Percentiles rank a stretch among this genome's conserved stretches.
Evolutionary conservation across 2,888 invertebrate species (phyloP).

Genomic region (Drymonia ruficornis): DNA sequence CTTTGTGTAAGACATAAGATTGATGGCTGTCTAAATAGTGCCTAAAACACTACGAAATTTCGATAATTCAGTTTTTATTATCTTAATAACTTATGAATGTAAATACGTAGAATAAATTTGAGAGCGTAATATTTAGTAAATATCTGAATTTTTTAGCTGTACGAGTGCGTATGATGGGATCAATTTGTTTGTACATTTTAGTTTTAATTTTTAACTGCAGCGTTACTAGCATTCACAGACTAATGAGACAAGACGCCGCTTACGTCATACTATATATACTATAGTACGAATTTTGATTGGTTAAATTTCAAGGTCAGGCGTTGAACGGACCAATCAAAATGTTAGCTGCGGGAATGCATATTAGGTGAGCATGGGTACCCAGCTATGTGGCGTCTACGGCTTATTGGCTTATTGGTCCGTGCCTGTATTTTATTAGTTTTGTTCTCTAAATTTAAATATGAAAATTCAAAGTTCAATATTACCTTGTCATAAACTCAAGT

Average conservation of each 20-base stretch:
- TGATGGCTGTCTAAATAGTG: constrained; percentile 85
- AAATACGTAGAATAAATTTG: constrained; percentile 66
- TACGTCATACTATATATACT: too few species aligned
- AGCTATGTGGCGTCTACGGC: too few species aligned
- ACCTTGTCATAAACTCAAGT: constrained; percentile 18
- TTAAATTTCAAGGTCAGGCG: too few species aligned
- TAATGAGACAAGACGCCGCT: too few species aligned
- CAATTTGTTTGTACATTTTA: constrained; percentile 70
- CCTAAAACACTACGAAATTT: constrained; percentile 84
- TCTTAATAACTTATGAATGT: constrained; percentile 73
- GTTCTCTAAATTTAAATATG: constrained; percentile 8
- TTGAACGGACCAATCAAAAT: too few species aligned
- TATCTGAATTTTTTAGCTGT: constrained; percentile 64
- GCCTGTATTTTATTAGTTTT: constrained; percentile 12
- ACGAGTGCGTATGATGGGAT: constrained; percentile 73
- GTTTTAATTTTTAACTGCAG: constrained; percentile 28
- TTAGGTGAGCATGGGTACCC: too few species aligned
- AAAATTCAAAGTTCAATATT: constrained; percentile 6
- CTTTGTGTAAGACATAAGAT: constrained; percentile 83
- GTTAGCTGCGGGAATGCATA: too few species aligned
- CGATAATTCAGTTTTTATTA: constrained; percentile 82
- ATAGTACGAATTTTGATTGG: too few species aligned
- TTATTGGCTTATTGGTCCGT: too few species aligned
- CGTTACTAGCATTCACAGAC: too few species aligned
- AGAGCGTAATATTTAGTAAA: constrained; percentile 64